These are phyloP conservation scores for Stichopus chloronotus DNA, from an alignment of 35 echinoderm and acorn worm genomes.

Conservation along the genomic window DNA sequence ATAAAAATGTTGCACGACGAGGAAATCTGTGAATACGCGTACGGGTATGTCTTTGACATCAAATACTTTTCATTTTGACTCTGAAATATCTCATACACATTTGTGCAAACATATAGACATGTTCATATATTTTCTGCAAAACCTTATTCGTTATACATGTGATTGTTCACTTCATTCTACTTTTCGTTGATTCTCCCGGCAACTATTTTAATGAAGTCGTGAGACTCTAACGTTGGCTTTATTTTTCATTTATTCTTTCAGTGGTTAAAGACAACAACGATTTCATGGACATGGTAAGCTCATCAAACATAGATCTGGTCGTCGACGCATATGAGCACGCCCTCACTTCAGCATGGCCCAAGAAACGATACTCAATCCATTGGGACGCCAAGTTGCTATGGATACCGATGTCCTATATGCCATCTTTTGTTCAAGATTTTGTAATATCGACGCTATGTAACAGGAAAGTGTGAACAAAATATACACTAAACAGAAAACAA, in stretches of 20 bases:
- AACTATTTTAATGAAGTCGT: no score
- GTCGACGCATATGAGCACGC: conserved; percentile 93
- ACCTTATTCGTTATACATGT: no score
- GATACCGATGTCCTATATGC: conserved; percentile 79
- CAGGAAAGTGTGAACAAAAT: conserved; percentile 3
- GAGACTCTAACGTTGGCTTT: background rate
- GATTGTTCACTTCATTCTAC: background rate
- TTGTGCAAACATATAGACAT: no score
- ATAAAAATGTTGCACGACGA: no score
- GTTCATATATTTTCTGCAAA: no score
- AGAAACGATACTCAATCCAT: conserved; percentile 75
- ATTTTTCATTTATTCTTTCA: background rate
- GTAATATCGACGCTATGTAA: conserved; percentile 40
- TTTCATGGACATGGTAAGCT: conserved; percentile 8
- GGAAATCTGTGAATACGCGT: no score
- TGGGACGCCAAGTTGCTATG: conserved; percentile 75
- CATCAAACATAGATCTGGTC: conserved; percentile 66
- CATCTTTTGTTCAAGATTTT: conserved; percentile 63
- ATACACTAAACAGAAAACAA: no score
- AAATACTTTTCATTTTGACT: no score
- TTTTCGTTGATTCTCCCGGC: background rate
- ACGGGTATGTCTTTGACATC: no score
- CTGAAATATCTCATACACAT: no score
- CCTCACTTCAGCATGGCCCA: conserved; percentile 72
- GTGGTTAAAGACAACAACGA: conserved; percentile 40